Conservation (phyloP, 1,140 invertebrate species). For the Pinna nobilis region DNA sequence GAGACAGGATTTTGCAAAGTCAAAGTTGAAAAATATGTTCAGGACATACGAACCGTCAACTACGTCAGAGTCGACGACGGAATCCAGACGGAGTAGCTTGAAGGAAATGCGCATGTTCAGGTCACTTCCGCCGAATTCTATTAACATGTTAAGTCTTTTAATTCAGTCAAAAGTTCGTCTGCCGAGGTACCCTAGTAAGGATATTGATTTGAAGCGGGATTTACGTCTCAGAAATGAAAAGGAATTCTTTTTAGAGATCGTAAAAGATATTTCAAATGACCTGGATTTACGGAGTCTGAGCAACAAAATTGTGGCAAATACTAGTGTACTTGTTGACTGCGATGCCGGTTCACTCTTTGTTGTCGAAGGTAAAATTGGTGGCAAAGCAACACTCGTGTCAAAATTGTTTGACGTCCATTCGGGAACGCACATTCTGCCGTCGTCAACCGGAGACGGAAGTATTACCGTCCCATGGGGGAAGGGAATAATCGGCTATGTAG, state of each 20-base stretch:
- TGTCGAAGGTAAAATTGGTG: slow-evolving; percentile 81
- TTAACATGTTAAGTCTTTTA: slow-evolving; percentile 62
- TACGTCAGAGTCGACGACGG: slow-evolving; percentile 40
- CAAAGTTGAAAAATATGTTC: slow-evolving; percentile 76
- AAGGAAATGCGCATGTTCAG: slow-evolving; percentile 66
- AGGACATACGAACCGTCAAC: slow-evolving; percentile 69
- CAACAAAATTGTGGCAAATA: slow-evolving; percentile 97
- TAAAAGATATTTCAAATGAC: slow-evolving; percentile 97
- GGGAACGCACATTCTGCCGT: slow-evolving; percentile 84
- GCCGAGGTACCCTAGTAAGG: slow-evolving; percentile 66
- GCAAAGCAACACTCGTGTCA: slow-evolving; percentile 84
- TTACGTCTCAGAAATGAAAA: slow-evolving; percentile 87
- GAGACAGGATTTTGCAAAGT: slow-evolving; percentile 76
- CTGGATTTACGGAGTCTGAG: slow-evolving; percentile 92
- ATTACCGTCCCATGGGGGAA: slow-evolving; percentile 80
- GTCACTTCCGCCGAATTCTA: slow-evolving; percentile 64
- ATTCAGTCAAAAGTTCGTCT: slow-evolving; percentile 65
- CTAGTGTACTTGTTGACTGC: slow-evolving; percentile 91
- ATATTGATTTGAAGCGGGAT: slow-evolving; percentile 64
- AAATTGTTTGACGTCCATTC: slow-evolving; percentile 92
- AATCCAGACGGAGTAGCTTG: slow-evolving; percentile 57
- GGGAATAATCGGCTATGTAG: slow-evolving; percentile 95
- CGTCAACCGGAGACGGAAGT: slow-evolving; percentile 70
- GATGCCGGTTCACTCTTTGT: slow-evolving; percentile 94
- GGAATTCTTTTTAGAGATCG: slow-evolving; percentile 95